Evolutionary conservation across 1,140 invertebrate genomes (phyloP).

Genomic region (Phocides pigmalion): DNA sequence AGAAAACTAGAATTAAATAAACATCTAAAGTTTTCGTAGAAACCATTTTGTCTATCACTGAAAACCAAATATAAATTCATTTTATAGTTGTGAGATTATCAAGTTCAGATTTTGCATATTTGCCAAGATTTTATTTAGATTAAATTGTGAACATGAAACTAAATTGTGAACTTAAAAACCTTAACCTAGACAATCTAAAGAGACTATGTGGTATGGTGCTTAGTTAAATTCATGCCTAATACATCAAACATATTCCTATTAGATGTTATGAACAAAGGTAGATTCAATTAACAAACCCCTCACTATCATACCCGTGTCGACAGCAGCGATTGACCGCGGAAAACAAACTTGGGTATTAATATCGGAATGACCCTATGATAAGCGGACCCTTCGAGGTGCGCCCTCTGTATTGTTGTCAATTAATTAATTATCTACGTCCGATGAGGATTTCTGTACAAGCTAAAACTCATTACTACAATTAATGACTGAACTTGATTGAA

Average conservation of each 20-base stretch:
- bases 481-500: conserved; percentile 52
- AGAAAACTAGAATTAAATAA: too few relatives aligned
- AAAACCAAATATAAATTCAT: too few relatives aligned
- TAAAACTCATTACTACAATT: conserved; percentile 65
- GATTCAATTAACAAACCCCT: conserved; percentile 12
- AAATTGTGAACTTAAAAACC: too few relatives aligned
- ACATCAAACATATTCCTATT: too few relatives aligned
- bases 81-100: too few relatives aligned
- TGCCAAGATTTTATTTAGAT: too few relatives aligned
- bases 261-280: not conserved
- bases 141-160: too few relatives aligned
- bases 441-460: conserved; percentile 50
- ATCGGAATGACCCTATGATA: conserved; percentile 42
- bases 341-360: conserved; percentile 55
- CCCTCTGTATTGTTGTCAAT: conserved; percentile 65
- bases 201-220: too few relatives aligned
- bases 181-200: too few relatives aligned
- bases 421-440: conserved; percentile 69
- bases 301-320: conserved; percentile 16
- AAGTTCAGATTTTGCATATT: too few relatives aligned
- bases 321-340: conserved; percentile 44
- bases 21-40: too few relatives aligned
- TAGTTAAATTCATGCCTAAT: not conserved
- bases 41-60: too few relatives aligned
- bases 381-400: conserved; percentile 38